phyloP scores from a whole-genome alignment of 2,888 invertebrate genomes.

The Chouioia cunea region DNA sequence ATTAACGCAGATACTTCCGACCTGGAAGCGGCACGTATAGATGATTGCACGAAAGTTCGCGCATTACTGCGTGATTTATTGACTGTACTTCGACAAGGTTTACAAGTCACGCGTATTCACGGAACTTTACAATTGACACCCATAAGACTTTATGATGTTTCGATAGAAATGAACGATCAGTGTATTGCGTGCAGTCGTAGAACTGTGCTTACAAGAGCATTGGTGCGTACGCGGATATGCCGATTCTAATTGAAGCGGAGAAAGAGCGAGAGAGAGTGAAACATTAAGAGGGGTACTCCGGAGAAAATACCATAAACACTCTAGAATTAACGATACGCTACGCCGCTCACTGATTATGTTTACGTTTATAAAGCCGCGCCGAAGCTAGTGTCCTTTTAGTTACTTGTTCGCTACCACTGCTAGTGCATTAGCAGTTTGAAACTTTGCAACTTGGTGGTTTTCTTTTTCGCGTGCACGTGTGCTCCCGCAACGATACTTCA shows the following conservation, averaged over 20 bases:
- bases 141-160: slow-evolving; percentile 2
- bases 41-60: too few species aligned
- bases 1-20: too few species aligned
- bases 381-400: slow-evolving; percentile 54
- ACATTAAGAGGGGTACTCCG: slow-evolving; percentile 28
- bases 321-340: slow-evolving; percentile 30
- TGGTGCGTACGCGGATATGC: slow-evolving; percentile 34
- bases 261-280: slow-evolving; percentile 45
- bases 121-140: not conserved
- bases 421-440: not conserved
- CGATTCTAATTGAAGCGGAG: slow-evolving; percentile 43
- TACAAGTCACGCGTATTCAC: too few species aligned
- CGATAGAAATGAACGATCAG: slow-evolving; percentile 23
- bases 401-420: slow-evolving; percentile 1
- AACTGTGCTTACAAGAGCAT: slow-evolving; percentile 12
- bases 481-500: slow-evolving; percentile 49
- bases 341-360: slow-evolving; percentile 58
- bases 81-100: too few species aligned
- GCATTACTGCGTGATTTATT: too few species aligned
- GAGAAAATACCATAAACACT: slow-evolving; percentile 41
- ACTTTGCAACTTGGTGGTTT: not conserved
- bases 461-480: slow-evolving; percentile 51
- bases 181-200: not conserved
- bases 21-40: too few species aligned
- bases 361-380: slow-evolving; percentile 59